Evolutionary conservation across 1,140 invertebrate genomes (phyloP).

Genomic region (Heliconius congener): DNA sequence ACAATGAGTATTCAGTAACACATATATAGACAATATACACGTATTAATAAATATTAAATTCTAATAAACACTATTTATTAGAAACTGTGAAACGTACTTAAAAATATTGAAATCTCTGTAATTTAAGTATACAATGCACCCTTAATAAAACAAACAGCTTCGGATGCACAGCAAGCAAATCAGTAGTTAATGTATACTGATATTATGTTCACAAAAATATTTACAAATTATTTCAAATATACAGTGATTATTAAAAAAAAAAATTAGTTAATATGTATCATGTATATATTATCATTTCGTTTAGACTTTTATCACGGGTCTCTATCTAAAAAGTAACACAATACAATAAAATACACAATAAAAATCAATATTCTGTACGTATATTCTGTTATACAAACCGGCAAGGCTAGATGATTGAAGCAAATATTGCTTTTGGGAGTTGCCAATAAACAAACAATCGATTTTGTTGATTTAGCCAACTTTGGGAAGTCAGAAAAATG

Average conservation of each 20-base stretch:
- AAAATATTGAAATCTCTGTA: no score
- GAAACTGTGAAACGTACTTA: not conserved
- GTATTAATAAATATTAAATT: not conserved
- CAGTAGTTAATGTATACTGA: no score
- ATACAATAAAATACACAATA: no score
- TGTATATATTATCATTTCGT: not conserved
- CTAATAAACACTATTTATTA: not conserved
- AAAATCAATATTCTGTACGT: not conserved
- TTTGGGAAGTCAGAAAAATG: not conserved
- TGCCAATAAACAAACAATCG: slow-evolving; percentile 3
- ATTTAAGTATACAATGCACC: no score
- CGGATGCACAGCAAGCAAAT: no score
- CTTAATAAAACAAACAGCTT: no score
- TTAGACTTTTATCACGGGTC: not conserved
- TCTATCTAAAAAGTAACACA: not conserved
- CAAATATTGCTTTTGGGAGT: slow-evolving; percentile 7
- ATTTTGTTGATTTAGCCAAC: not conserved
- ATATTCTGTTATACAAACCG: slow-evolving; percentile 1
- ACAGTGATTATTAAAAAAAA: not conserved
- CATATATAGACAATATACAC: not conserved
- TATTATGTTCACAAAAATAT: no score
- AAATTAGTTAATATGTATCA: no score
- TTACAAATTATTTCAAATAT: no score
- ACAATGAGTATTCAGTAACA: not conserved
- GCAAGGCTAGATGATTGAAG: slow-evolving; percentile 10